phyloP scores from a whole-genome alignment of 2,797 vertebrate genomes.

The Meda fulgida region DNA sequence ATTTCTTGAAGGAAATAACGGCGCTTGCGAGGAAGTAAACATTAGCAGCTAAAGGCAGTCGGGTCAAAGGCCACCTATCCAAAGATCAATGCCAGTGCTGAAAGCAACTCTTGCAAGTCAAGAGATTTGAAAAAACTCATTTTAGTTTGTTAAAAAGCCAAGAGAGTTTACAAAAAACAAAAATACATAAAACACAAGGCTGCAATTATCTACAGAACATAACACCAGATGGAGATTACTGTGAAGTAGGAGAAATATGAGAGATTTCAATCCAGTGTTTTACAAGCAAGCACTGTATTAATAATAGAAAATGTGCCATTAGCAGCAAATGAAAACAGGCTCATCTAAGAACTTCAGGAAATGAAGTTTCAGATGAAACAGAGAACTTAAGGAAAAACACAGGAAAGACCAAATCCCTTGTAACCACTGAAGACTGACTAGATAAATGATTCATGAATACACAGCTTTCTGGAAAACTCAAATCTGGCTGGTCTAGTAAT shows the following conservation, averaged over 20 bases:
- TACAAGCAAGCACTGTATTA: neutral
- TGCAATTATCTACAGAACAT: neutral
- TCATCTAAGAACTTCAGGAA: neutral
- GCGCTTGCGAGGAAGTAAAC: neutral
- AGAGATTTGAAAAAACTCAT: neutral
- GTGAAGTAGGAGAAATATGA: neutral
- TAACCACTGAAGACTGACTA: too few relatives aligned
- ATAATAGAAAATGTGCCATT: slow-evolving; percentile 18
- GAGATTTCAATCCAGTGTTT: neutral
- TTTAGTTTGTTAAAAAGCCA: neutral
- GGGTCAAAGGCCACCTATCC: neutral
- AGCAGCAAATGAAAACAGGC: neutral
- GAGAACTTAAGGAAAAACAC: neutral
- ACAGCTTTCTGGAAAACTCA: neutral
- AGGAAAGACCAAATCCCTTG: neutral
- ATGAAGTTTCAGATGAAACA: neutral
- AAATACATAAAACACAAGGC: slow-evolving; percentile 3
- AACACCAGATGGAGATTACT: neutral
- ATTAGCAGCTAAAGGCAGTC: neutral
- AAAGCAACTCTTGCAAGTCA: neutral
- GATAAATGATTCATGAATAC: neutral
- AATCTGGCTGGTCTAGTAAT: neutral
- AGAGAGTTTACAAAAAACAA: neutral
- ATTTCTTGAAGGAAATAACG: slow-evolving; percentile 24
- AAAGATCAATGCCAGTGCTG: neutral